These are phyloP conservation scores for Plecotus auritus DNA, from an alignment of 2,113 vertebrate genomes.

Conservation along the genomic window DNA sequence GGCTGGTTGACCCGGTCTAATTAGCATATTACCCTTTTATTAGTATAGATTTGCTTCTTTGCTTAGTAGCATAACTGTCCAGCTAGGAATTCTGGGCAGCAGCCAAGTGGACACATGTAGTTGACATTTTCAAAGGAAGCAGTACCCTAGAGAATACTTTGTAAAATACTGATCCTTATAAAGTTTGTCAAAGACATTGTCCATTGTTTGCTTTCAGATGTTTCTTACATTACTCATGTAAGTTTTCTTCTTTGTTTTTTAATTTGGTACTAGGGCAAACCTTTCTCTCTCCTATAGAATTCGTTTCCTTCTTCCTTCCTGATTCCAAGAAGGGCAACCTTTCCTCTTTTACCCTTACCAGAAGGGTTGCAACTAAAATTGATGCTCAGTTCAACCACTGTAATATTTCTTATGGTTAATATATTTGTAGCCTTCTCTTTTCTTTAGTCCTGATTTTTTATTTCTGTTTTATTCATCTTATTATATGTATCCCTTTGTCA, in stretches of 20 bases:
- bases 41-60: neutral
- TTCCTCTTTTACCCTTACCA: constrained; percentile 3
- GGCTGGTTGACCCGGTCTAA: too few relatives aligned
- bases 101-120: neutral
- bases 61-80: neutral
- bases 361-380: constrained; percentile 1
- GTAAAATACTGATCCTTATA: neutral
- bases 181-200: neutral
- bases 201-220: neutral
- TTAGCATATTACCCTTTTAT: too few relatives aligned
- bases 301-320: neutral
- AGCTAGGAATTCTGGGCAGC: neutral
- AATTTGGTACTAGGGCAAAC: neutral
- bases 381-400: neutral
- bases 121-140: neutral
- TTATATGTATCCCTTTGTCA: neutral
- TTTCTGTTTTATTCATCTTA: constrained; percentile 29
- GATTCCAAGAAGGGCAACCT: neutral
- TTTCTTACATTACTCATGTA: neutral
- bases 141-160: neutral
- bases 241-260: neutral
- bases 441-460: neutral
- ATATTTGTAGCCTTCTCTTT: neutral
- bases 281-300: neutral
- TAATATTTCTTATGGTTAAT: neutral